phyloP scores from a whole-genome alignment of 2,888 invertebrate species.

The Drosophila affinis region DNA sequence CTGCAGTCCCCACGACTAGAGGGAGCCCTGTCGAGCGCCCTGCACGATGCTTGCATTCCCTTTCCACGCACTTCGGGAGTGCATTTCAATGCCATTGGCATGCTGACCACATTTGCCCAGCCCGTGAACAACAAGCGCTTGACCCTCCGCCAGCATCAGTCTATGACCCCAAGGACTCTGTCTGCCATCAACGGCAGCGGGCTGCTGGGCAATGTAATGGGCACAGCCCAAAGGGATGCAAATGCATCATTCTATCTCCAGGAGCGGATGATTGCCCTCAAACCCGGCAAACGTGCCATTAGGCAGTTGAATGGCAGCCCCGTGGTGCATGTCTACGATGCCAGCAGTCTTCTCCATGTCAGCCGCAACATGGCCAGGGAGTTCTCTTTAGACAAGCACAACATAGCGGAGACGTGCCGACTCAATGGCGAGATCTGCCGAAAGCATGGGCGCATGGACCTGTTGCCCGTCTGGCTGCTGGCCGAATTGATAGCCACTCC shows the following conservation, averaged over 20 bases:
- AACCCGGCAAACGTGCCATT: slow-evolving; percentile 83
- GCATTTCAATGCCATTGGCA: slow-evolving; percentile 94
- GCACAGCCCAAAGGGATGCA: slow-evolving; percentile 83
- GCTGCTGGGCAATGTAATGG: slow-evolving; percentile 83
- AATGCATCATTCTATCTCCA: slow-evolving; percentile 92
- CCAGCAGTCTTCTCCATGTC: slow-evolving; percentile 88
- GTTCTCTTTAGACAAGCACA: slow-evolving; percentile 87
- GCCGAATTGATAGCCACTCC: slow-evolving; percentile 89
- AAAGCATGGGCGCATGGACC: slow-evolving; percentile 90
- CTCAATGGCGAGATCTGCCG: slow-evolving; percentile 92
- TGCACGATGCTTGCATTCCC: slow-evolving; percentile 92
- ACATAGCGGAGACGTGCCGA: slow-evolving; percentile 88
- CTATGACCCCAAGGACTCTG: slow-evolving; percentile 90
- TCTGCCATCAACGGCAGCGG: slow-evolving; percentile 88
- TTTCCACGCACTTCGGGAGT: slow-evolving; percentile 97
- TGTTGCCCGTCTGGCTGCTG: slow-evolving; percentile 94
- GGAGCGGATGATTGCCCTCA: slow-evolving; percentile 85
- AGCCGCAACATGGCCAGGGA: slow-evolving; percentile 92
- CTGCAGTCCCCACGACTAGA: slow-evolving; percentile 83
- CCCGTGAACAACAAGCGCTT: slow-evolving; percentile 88
- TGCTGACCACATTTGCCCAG: slow-evolving; percentile 93
- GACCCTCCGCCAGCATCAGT: slow-evolving; percentile 88
- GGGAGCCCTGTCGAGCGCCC: slow-evolving; percentile 82
- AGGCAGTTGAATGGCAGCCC: slow-evolving; percentile 74
- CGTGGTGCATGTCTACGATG: slow-evolving; percentile 82